Evolutionary conservation across 2,113 vertebrate species (phyloP), one percentile per base, ranked within the genome.

Genomic region (Mobula birostris): DNA sequence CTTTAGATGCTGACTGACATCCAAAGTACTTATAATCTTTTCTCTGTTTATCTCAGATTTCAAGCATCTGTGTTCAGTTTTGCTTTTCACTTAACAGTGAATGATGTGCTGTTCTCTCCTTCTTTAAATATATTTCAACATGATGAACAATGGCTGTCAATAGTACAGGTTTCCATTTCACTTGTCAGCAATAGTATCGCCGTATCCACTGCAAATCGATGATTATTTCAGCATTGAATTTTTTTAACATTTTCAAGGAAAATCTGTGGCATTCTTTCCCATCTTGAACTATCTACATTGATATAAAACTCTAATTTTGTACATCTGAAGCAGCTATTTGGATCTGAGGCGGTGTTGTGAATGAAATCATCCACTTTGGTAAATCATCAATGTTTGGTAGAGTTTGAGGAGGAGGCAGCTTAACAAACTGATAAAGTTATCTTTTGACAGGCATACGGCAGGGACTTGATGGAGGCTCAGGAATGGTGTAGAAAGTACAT

Each of bases 401-500:
- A 76, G 72, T 56, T 93, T 93, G 27, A 76, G 48, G 56, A 17
- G 66, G 2, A 72, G 11, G 24, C 66, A 72, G 1, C 21, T 72
- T 17, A 92, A n/a, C 5, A 17, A 68, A 2, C 17, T 56, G 36
- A 36, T 7, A 12, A 74, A 12, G 27, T 27, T 27, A 92, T 93
- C 40, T 66, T 93, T 68, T 27, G 17, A 40, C 95, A 99, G 99
- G 99, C 99, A 0, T 99, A 99, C 1, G 99, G 99, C 80, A 97
- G 99, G 95, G 99, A 99, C 95, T 95, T 99, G 90, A 99, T 99
- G 99, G 99, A 99, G 97, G 99, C 99, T 72, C 99, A 99, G 83
- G 99, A 99, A 88, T 99, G 99, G 99, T 99, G 99, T 96, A 96
- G 99, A 95, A 99, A 99, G 95, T 99, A 99, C 95, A 99, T 99